A percentile compares a stretch with the other conserved stretches of the same genome.
Conservation (phyloP, 2,888 invertebrate species). For the Cremastinae sp. region DNA sequence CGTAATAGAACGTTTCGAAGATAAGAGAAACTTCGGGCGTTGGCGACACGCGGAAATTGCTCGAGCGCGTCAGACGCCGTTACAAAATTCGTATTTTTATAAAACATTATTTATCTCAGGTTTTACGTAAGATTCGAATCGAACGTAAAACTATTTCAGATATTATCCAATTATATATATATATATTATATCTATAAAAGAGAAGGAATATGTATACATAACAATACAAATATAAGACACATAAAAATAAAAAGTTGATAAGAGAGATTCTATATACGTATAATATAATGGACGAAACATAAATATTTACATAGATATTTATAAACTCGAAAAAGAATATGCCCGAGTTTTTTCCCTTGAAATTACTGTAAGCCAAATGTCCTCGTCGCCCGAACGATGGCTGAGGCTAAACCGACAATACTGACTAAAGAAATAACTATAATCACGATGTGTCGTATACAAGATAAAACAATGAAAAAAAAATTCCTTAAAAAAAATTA, state of each 20-base stretch:
- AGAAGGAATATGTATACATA: constrained; percentile 34
- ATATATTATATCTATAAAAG: constrained; percentile 43
- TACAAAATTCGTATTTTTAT: constrained; percentile 79
- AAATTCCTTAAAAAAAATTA: constrained; percentile 17
- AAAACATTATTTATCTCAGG: constrained; percentile 77
- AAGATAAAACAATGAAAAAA: constrained; percentile 11
- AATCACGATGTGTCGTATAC: constrained; percentile 22
- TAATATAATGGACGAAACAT: constrained; percentile 5
- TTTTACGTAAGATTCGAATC: constrained; percentile 48
- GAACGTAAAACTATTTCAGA: constrained; percentile 52
- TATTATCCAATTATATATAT: constrained; percentile 17
- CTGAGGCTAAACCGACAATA: constrained; percentile 49
- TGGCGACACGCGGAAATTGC: constrained; percentile 62
- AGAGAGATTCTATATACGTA: constrained; percentile 23
- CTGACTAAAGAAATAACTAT: constrained; percentile 44
- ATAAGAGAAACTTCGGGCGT: constrained; percentile 34
- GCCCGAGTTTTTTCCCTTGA: no score
- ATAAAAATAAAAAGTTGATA: constrained; percentile 53
- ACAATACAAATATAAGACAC: constrained; percentile 48
- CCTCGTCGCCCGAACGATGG: background rate
- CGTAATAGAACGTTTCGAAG: constrained; percentile 21
- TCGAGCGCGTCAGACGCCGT: constrained; percentile 74
- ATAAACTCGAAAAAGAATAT: no score
- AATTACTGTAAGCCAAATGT: no score
- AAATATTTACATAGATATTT: no score